A percentile compares a stretch with the other conserved stretches of the same genome.
These are phyloP conservation scores for Cathartes aura DNA, from an alignment of 2,113 vertebrate genomes.

Conservation along the genomic window DNA sequence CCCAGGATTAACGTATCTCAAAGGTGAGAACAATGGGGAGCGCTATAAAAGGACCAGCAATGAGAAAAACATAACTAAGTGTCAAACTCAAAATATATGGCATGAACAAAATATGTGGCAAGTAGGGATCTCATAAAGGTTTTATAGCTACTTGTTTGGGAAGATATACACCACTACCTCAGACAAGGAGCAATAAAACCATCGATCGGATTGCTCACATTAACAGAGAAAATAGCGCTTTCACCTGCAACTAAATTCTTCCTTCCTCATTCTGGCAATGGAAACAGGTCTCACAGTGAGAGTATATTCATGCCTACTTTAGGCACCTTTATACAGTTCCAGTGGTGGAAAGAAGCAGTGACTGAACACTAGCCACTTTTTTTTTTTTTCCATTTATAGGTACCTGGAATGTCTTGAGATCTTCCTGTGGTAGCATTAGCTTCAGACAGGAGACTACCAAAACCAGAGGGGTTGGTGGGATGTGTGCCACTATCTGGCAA, in stretches of 20 bases:
- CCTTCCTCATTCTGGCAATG: background rate
- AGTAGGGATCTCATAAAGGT: background rate
- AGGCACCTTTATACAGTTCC: background rate
- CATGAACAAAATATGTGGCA: background rate
- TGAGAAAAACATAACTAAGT: background rate
- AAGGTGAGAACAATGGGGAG: background rate
- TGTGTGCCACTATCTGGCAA: background rate
- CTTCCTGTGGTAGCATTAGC: background rate
- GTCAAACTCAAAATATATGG: background rate
- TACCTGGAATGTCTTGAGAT: background rate
- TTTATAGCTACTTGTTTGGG: background rate
- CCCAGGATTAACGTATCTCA: background rate
- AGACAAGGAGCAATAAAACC: background rate
- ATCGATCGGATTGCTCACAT: background rate
- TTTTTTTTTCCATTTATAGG: background rate
- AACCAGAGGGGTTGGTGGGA: background rate
- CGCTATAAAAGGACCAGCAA: background rate
- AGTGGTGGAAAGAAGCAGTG: background rate
- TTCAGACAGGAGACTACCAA: background rate
- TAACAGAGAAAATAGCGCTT: background rate
- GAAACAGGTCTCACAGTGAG: background rate
- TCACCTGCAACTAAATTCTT: background rate
- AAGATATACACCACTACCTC: background rate
- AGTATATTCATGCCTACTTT: background rate
- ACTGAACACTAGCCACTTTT: background rate